Percentiles rank a stretch among this genome's conserved stretches.
Conservation (phyloP, 2,888 invertebrate species). For the Sarcophaga variegata region DNA sequence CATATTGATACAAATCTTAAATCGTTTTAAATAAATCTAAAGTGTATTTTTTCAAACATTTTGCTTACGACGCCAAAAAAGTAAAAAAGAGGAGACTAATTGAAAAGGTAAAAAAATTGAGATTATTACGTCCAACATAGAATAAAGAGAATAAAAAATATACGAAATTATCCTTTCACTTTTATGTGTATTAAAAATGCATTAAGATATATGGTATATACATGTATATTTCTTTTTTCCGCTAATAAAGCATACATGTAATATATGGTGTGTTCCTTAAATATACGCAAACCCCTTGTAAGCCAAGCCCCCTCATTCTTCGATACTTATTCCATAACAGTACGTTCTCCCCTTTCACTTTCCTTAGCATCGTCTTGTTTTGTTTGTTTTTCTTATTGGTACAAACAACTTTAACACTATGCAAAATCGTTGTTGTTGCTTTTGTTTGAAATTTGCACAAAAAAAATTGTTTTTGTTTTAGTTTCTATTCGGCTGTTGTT, state of each 20-base stretch:
- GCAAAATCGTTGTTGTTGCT: not conserved
- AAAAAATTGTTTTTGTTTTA: not conserved
- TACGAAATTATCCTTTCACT: constrained; percentile 46
- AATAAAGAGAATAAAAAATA: not conserved
- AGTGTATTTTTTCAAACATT: not conserved
- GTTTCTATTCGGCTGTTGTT: not conserved
- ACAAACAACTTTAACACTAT: not conserved
- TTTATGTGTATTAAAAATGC: constrained; percentile 10
- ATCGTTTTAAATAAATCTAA: not conserved
- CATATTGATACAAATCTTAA: not conserved
- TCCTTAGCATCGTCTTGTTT: not conserved
- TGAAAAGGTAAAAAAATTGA: constrained; percentile 41
- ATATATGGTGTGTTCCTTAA: not conserved
- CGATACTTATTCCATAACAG: constrained; percentile 20
- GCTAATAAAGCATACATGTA: not conserved
- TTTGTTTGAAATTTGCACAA: not conserved
- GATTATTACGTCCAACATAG: not conserved
- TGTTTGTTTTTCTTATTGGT: constrained; percentile 11
- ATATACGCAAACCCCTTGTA: not conserved
- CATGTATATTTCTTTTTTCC: not conserved
- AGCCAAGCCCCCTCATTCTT: not conserved
- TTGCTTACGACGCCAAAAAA: constrained; percentile 51
- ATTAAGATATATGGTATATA: not conserved
- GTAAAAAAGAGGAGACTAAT: constrained; percentile 7
- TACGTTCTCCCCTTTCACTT: constrained; percentile 31